Evolutionary conservation across 2,113 vertebrate genomes (phyloP).

Genomic region (Pao palembangensis): DNA sequence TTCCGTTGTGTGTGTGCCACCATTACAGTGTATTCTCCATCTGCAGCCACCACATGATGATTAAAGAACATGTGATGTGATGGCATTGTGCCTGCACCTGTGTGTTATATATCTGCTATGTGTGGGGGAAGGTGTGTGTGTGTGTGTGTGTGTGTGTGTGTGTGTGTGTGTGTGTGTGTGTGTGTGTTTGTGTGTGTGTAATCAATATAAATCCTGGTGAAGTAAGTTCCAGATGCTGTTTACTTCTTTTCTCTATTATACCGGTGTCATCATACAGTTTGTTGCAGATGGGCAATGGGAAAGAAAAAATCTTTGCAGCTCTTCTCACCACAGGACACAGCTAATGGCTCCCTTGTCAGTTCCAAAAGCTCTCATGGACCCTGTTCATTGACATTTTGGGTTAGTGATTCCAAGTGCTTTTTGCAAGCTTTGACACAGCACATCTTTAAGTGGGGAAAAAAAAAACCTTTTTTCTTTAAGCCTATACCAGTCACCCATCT

Average conservation of each 20-base stretch:
- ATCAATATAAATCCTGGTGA: constrained; percentile 32
- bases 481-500: constrained; percentile 32
- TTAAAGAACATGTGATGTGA: constrained; percentile 31
- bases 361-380: constrained; percentile 47
- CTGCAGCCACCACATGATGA: constrained; percentile 59
- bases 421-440: constrained; percentile 37
- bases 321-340: constrained; percentile 11
- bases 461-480: constrained; percentile 4
- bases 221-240: constrained; percentile 32
- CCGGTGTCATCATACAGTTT: constrained; percentile 14
- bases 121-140: constrained; percentile 61
- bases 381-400: constrained; percentile 59
- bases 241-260: not conserved
- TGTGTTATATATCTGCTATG: constrained; percentile 16
- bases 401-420: constrained; percentile 59
- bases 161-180: constrained; percentile 22
- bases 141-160: constrained; percentile 37
- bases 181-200: constrained; percentile 19
- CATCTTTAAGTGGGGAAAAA: constrained; percentile 25
- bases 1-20: not conserved
- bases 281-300: constrained; percentile 5
- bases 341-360: constrained; percentile 55
- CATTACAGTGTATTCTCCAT: constrained; percentile 46
- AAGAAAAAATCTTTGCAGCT: constrained; percentile 12
- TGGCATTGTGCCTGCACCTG: too few species aligned